Conservation (phyloP, 1,140 invertebrate species). For the Hylaeus anthracinus region DNA sequence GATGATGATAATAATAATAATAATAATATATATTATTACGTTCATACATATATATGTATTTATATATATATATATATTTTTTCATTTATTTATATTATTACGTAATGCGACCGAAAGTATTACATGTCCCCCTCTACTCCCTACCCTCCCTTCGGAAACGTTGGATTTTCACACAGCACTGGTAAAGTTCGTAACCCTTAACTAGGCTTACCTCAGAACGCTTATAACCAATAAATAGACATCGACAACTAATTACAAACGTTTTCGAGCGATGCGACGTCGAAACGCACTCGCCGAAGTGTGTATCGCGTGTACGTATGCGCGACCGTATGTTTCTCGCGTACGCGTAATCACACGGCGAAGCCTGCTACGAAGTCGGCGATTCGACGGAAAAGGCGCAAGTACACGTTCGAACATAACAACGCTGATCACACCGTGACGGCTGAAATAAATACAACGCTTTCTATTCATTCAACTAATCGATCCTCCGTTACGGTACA, state of each 20-base stretch:
- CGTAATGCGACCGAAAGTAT: conserved; percentile 8
- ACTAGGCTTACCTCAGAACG: conserved; percentile 47
- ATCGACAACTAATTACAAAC: conserved; percentile 63
- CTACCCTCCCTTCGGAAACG: conserved; percentile 32
- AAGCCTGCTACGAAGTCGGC: neutral
- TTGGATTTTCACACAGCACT: conserved; percentile 58
- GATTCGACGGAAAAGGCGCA: neutral
- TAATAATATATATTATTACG: neutral
- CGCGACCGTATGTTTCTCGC: neutral
- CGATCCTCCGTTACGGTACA: conserved; percentile 6
- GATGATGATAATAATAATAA: neutral
- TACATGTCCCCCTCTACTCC: neutral
- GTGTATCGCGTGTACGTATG: neutral
- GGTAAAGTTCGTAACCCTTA: conserved; percentile 55
- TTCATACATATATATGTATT: neutral
- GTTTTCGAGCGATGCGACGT: conserved; percentile 3
- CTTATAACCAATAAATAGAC: conserved; percentile 65
- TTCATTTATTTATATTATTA: neutral
- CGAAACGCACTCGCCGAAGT: neutral
- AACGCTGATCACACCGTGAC: neutral
- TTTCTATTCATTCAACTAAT: conserved; percentile 64
- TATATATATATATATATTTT: neutral
- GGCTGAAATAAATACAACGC: conserved; percentile 74
- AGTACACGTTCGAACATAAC: neutral
- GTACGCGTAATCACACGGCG: neutral